These are phyloP conservation scores for Drosophila flavopinicola DNA, from an alignment of 2,888 invertebrate genomes.

Conservation along the genomic window DNA sequence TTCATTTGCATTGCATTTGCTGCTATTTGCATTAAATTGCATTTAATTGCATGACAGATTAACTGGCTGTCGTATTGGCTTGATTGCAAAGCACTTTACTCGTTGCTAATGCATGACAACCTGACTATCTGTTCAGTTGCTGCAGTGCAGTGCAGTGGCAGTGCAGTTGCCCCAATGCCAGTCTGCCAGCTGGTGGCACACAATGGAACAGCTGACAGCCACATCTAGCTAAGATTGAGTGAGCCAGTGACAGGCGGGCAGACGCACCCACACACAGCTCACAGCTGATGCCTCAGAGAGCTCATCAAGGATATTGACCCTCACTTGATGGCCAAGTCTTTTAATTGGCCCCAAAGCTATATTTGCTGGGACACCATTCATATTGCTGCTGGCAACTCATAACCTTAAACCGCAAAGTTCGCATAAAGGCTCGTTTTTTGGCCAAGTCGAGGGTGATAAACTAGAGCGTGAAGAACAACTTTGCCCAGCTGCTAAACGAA, in stretches of 20 bases:
- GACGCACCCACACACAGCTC: constrained; percentile 1
- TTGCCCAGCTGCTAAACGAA: not conserved
- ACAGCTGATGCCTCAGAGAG: too few species aligned
- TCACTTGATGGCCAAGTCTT: constrained; percentile 15
- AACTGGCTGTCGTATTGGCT: constrained; percentile 25
- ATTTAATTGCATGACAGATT: constrained; percentile 67
- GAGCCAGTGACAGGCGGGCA: not conserved
- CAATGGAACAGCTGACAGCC: too few species aligned
- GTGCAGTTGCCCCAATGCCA: constrained; percentile 20
- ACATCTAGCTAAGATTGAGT: not conserved
- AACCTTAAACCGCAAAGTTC: constrained; percentile 1
- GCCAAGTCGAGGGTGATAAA: constrained; percentile 18
- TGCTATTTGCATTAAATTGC: constrained; percentile 62
- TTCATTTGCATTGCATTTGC: constrained; percentile 39
- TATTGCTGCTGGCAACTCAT: constrained; percentile 2
- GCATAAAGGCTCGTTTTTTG: constrained; percentile 6
- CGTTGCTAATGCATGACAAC: constrained; percentile 7
- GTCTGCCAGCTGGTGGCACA: constrained; percentile 6
- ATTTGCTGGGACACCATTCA: not conserved
- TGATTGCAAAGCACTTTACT: constrained; percentile 20
- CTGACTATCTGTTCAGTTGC: constrained; percentile 16
- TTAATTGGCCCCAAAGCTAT: constrained; percentile 3
- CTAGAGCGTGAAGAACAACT: constrained; percentile 31
- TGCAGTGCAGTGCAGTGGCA: constrained; percentile 10
- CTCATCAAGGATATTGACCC: constrained; percentile 4